Conservation (phyloP, 2,797 vertebrate species). For the Labroides dimidiatus region DNA sequence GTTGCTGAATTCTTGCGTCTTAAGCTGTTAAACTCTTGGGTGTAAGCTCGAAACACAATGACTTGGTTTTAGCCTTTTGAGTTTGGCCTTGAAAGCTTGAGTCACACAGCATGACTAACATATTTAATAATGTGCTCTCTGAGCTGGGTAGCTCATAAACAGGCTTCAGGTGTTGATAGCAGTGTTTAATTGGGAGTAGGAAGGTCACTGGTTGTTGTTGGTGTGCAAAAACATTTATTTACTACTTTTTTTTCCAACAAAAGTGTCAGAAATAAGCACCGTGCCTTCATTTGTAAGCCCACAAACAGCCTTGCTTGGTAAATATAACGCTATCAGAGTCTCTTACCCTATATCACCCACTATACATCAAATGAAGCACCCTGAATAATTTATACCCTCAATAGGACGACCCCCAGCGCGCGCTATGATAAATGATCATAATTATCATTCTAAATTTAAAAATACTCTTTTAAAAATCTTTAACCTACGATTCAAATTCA, state of each 20-base stretch:
- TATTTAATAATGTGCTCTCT: slow-evolving; percentile 22
- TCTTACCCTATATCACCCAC: background rate
- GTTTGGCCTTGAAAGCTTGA: background rate
- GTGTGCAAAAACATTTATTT: too few species aligned
- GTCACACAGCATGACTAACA: slow-evolving; percentile 4
- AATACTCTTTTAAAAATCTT: too few species aligned
- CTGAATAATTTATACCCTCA: slow-evolving; percentile 17
- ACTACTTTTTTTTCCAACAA: too few species aligned
- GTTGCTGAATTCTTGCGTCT: slow-evolving; percentile 10
- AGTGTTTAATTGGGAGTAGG: background rate
- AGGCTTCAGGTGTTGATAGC: background rate
- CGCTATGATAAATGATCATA: background rate
- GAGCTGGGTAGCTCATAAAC: slow-evolving; percentile 37
- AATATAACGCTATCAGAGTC: background rate
- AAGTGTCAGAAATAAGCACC: background rate
- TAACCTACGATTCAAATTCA: background rate
- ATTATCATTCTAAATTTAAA: too few species aligned
- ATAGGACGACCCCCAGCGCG: background rate
- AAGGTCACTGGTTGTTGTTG: background rate
- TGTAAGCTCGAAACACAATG: background rate
- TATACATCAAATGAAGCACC: slow-evolving; percentile 9
- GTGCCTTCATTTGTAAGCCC: background rate
- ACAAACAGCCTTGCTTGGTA: background rate
- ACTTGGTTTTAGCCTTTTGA: background rate
- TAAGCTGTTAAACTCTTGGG: slow-evolving; percentile 1